Evolutionary conservation across 2,888 invertebrate genomes (phyloP), one percentile per base, ranked within the genome.

Genomic region (Fragum sueziense): DNA sequence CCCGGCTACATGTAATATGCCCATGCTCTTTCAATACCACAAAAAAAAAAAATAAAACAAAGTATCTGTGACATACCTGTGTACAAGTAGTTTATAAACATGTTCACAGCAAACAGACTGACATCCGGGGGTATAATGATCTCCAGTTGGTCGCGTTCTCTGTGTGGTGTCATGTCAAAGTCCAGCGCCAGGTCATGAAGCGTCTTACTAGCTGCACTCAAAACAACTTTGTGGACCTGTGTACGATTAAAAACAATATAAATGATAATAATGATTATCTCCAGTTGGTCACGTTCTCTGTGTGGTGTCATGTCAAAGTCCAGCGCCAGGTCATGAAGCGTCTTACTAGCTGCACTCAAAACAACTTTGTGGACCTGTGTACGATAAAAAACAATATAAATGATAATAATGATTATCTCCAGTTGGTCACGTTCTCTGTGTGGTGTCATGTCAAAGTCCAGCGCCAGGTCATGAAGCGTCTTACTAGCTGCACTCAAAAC

Each of bases 351-450:
- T 20, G 83, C 83, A 80, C 83, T 80, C 37, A 83, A 67, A 11
- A 83, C 79, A 51, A 83, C 73, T 52, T 83, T 83, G 76, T 83
- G 83, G 25, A 81, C 81, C 81, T 68, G 80, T 84, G 54, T 84
- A 84, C 3, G 80, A 47, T 57, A 74, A 84, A 80, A 74, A 37
- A 76, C 74, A n/a, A n/a, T n/a, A n/a, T n/a, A n/a, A n/a, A n/a
- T n/a, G n/a, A n/a, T n/a, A n/a, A n/a, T n/a, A 11, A 83, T 78
- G 37, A 74, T 75, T 25, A 83, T 78, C 73, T 83, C 83, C 25
- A 74, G 33, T 47, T 80, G 73, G 22, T 75, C 75, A 22, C 75
- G 22, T n/a, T 75, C 78, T n/a, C 81, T 29, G 51, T 78, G 74
- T 0, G 81, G 78, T 4, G 72, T 75, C 77, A 77, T 75, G 70